Evolutionary conservation across 2,113 vertebrate species (phyloP).

Genomic region (Trogon melanurus): DNA sequence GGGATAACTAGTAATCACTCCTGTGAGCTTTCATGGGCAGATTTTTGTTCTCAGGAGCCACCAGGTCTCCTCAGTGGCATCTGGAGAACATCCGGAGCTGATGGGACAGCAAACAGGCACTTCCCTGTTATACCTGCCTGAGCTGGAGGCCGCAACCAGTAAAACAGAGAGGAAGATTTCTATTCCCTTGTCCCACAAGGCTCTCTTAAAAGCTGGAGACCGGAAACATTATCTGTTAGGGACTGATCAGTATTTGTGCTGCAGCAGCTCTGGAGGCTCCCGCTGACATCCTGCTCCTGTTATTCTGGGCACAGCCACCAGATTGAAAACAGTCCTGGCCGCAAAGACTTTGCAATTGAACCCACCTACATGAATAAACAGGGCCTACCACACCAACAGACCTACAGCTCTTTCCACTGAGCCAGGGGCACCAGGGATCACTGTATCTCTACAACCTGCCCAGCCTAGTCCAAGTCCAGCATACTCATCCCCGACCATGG

Average conservation of each 20-base stretch:
- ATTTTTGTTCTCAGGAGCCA: background rate
- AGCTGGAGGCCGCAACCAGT: background rate
- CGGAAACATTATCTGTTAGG: slow-evolving; percentile 51
- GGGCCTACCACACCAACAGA: background rate
- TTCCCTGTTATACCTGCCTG: slow-evolving; percentile 13
- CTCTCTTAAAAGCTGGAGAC: slow-evolving; percentile 19
- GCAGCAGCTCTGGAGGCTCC: slow-evolving; percentile 28
- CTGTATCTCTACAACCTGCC: background rate
- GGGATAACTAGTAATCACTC: background rate
- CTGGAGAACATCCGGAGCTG: slow-evolving; percentile 8
- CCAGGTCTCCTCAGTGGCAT: background rate
- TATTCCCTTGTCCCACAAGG: background rate
- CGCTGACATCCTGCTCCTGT: slow-evolving; percentile 65
- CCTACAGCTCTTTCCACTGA: background rate
- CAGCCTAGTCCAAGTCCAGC: background rate
- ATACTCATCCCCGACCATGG: background rate
- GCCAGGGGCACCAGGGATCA: background rate
- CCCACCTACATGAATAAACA: background rate
- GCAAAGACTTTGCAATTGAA: background rate
- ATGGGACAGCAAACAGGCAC: background rate
- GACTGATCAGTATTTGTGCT: slow-evolving; percentile 26
- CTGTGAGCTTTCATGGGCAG: background rate
- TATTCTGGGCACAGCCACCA: slow-evolving; percentile 56
- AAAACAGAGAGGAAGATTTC: slow-evolving; percentile 4
- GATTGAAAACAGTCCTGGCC: slow-evolving; percentile 26